phyloP scores from a whole-genome alignment of 2,797 vertebrate genomes.

The Fundulus diaphanus region DNA sequence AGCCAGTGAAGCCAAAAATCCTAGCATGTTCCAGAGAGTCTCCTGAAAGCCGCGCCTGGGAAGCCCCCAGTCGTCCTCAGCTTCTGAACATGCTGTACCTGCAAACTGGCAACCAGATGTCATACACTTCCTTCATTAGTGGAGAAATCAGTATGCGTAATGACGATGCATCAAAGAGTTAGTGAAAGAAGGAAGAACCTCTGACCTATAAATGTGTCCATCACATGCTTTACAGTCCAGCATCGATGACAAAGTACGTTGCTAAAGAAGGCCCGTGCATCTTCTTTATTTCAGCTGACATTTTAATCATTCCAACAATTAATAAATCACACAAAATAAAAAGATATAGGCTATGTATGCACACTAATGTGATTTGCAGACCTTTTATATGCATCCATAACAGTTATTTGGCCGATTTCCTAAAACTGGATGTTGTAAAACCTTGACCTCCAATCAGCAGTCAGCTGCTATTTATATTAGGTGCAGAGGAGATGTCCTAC shows the following conservation, averaged over 20 bases:
- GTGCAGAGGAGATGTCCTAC: background rate
- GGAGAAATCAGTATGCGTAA: constrained; percentile 17
- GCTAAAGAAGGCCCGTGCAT: background rate
- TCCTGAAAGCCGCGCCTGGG: constrained; percentile 48
- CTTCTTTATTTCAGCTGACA: background rate
- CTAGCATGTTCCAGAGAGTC: constrained; percentile 18
- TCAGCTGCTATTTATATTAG: background rate
- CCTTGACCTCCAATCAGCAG: background rate
- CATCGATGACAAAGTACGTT: background rate
- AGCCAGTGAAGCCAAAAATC: constrained; percentile 39
- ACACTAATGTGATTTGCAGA: background rate
- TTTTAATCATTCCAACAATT: background rate
- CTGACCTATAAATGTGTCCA: background rate
- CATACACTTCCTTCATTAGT: constrained; percentile 31
- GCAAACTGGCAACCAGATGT: constrained; percentile 48
- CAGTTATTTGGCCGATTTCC: background rate
- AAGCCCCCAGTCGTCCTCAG: constrained; percentile 44
- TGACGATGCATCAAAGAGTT: constrained; percentile 22
- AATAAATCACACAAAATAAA: background rate
- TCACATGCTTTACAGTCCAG: background rate
- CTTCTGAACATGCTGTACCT: constrained; percentile 42
- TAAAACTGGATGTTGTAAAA: background rate
- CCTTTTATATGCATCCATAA: background rate
- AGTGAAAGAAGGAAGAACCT: background rate
- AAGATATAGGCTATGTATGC: background rate